phyloP scores from a whole-genome alignment of 2,888 invertebrate species.

The Theretra japonica region DNA sequence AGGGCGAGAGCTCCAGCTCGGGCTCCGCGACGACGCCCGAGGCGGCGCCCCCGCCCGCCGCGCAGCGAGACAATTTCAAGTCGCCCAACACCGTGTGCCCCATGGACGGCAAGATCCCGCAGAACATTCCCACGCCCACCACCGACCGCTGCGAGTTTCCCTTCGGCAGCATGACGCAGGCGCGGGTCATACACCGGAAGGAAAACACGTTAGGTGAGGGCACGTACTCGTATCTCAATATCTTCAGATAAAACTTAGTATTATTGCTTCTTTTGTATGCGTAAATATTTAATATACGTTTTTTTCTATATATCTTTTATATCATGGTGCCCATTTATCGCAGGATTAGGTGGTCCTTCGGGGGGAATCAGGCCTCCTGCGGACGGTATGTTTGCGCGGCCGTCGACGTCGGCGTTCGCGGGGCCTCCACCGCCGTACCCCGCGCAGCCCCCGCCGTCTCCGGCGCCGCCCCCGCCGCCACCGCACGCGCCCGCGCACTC shows the following conservation, averaged over 20 bases:
- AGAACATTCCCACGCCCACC: slow-evolving; percentile 81
- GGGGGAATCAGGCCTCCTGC: slow-evolving; percentile 45
- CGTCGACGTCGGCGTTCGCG: slow-evolving; percentile 66
- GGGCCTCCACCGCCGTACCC: slow-evolving; percentile 73
- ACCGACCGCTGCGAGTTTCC: slow-evolving; percentile 89
- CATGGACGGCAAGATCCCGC: slow-evolving; percentile 89
- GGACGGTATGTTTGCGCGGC: slow-evolving; percentile 62
- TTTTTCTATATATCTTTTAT: neutral
- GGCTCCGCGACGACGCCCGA: slow-evolving; percentile 54
- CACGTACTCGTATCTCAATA: neutral
- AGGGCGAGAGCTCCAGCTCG: slow-evolving; percentile 54
- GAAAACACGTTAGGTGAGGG: slow-evolving; percentile 83
- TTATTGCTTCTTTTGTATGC: neutral
- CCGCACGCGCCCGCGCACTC: slow-evolving; percentile 45
- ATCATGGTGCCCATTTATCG: neutral
- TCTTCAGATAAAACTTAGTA: neutral
- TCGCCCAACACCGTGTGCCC: slow-evolving; percentile 96
- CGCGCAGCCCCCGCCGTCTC: slow-evolving; percentile 46
- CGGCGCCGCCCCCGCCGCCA: slow-evolving; percentile 35
- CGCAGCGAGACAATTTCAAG: slow-evolving; percentile 84
- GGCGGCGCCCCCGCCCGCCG: slow-evolving; percentile 43
- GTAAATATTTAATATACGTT: neutral
- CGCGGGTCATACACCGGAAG: slow-evolving; percentile 92
- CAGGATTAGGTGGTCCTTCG: slow-evolving; percentile 59
- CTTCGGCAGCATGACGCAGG: slow-evolving; percentile 96